phyloP scores from a whole-genome alignment of 2,888 invertebrate species.

The Xanthostigma xanthostigma region DNA sequence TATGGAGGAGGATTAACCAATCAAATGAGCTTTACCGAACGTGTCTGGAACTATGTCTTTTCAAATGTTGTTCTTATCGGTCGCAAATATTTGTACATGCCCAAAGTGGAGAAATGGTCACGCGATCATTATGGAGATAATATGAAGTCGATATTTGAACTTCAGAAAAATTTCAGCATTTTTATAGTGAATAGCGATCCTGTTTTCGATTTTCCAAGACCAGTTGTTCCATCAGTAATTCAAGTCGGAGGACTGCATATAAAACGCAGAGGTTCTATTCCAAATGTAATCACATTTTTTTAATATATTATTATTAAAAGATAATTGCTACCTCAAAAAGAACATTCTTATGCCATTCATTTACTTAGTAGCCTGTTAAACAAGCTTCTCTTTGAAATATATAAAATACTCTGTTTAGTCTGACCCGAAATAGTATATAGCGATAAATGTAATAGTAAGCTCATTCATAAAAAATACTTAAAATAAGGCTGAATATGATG shows the following conservation, averaged over 20 bases:
- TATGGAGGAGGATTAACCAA: conserved; percentile 1
- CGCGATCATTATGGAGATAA: conserved; percentile 5
- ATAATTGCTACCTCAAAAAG: too few species aligned
- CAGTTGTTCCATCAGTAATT: conserved; percentile 24
- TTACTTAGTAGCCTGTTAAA: too few species aligned
- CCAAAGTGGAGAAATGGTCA: conserved; percentile 4
- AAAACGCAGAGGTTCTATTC: conserved; percentile 16
- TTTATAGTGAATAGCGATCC: conserved; percentile 21
- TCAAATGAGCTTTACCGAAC: conserved; percentile 6
- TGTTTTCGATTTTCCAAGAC: conserved; percentile 18
- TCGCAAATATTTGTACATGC: background rate
- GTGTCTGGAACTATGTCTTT: conserved; percentile 3
- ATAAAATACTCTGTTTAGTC: too few species aligned
- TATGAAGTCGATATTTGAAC: conserved; percentile 4
- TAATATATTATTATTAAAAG: too few species aligned
- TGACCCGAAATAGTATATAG: too few species aligned
- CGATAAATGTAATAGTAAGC: too few species aligned
- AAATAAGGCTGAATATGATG: too few species aligned
- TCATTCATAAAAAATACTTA: too few species aligned
- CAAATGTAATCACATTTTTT: conserved; percentile 15
- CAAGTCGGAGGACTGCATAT: conserved; percentile 25
- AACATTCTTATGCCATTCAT: too few species aligned
- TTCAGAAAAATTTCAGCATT: conserved; percentile 18
- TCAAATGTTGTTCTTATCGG: background rate
- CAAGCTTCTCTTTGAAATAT: too few species aligned